Evolutionary conservation across 2,113 vertebrate species (phyloP).

Genomic region (Gobio gobio): DNA sequence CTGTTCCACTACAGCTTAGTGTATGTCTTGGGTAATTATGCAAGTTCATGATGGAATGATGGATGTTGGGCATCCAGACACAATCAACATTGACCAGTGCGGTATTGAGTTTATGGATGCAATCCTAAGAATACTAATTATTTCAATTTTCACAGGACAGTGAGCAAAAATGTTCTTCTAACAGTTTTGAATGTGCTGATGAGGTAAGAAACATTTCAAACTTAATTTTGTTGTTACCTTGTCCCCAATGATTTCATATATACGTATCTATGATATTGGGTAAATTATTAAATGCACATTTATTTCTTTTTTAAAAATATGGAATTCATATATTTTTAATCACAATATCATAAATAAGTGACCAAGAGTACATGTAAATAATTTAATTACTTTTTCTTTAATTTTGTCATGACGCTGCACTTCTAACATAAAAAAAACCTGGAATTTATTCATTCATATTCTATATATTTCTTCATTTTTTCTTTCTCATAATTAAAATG

Average conservation of each 20-base stretch:
- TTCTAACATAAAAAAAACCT: neutral
- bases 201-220: slow-evolving; percentile 49
- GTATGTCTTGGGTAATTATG: neutral
- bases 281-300: neutral
- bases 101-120: neutral
- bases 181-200: slow-evolving; percentile 57
- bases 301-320: neutral
- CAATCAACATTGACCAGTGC: neutral
- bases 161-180: slow-evolving; percentile 53
- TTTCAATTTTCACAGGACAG: slow-evolving; percentile 47
- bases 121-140: neutral
- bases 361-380: neutral
- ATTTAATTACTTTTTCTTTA: neutral
- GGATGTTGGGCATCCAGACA: neutral
- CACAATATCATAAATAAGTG: neutral
- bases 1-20: neutral
- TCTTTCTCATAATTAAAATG: neutral
- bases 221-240: neutral
- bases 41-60: neutral
- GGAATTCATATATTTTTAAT: neutral
- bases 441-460: neutral
- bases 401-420: neutral
- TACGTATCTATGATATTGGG: neutral
- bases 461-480: neutral
- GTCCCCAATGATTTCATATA: neutral